phyloP scores from a whole-genome alignment of 2,113 vertebrate species.

The Salvelinus alpinus region DNA sequence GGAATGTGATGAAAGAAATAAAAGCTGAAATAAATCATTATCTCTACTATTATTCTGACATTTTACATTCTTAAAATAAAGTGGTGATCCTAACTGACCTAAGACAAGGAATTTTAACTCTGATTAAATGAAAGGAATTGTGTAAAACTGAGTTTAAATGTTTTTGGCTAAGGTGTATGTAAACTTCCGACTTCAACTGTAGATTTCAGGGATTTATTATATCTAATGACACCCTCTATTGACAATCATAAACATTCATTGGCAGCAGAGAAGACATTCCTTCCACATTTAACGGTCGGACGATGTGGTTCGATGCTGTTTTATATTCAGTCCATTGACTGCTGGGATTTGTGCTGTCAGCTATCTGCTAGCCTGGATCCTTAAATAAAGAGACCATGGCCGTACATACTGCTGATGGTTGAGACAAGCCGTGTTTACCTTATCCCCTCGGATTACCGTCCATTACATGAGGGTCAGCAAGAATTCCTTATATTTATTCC shows the following conservation, averaged over 20 bases:
- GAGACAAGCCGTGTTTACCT: conserved; percentile 23
- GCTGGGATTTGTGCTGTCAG: conserved; percentile 51
- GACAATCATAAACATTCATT: conserved; percentile 15
- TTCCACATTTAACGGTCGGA: neutral
- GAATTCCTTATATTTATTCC: neutral
- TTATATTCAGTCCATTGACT: conserved; percentile 29
- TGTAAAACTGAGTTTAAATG: no score
- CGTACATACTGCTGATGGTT: neutral
- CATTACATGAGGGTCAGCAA: conserved; percentile 6
- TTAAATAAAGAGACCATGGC: conserved; percentile 35
- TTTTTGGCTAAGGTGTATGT: no score
- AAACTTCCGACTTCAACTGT: no score
- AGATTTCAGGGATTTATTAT: no score
- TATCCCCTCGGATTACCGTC: conserved; percentile 8
- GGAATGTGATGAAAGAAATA: no score
- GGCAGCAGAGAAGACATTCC: neutral
- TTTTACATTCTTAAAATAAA: no score
- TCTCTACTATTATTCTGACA: no score
- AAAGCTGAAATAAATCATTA: no score
- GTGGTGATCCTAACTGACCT: no score
- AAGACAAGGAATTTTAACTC: no score
- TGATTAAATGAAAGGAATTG: no score
- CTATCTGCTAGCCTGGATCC: conserved; percentile 26
- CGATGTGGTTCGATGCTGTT: conserved; percentile 19
- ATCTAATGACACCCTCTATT: conserved; percentile 9